These are phyloP conservation scores for Sternarchorhynchus goeldii DNA, from an alignment of 2,797 vertebrate genomes.

Conservation along the genomic window DNA sequence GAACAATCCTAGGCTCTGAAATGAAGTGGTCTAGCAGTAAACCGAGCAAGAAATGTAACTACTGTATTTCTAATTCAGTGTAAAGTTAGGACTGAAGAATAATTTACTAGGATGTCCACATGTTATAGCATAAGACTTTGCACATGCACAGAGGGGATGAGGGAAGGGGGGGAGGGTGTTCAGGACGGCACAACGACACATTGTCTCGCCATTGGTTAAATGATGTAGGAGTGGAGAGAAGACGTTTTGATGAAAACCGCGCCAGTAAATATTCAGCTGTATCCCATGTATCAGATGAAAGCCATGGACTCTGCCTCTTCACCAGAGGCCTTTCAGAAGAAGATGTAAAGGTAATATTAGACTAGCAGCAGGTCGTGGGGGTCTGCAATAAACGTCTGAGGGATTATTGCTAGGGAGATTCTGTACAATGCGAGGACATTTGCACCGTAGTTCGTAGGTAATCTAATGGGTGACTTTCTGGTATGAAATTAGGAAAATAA, in stretches of 20 bases:
- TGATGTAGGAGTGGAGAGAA: background rate
- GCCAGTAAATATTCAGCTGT: conserved; percentile 31
- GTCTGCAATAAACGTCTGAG: conserved; percentile 13
- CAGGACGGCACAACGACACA: background rate
- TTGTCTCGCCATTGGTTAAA: conserved; percentile 23
- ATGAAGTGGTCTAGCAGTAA: conserved; percentile 53
- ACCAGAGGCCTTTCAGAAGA: conserved; percentile 20
- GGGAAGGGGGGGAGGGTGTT: background rate
- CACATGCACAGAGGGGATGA: conserved; percentile 27
- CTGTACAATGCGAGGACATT: background rate
- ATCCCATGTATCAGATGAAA: conserved; percentile 29
- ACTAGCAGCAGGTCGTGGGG: conserved; percentile 1
- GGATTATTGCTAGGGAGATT: conserved; percentile 13
- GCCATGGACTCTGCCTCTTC: conserved; percentile 36
- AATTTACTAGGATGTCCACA: conserved; percentile 28
- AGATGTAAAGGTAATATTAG: conserved; percentile 29
- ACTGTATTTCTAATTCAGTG: conserved; percentile 68
- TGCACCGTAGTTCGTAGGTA: background rate
- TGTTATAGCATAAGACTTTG: conserved; percentile 31
- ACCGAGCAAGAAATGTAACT: conserved; percentile 64
- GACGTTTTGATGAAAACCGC: conserved; percentile 20
- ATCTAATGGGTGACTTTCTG: background rate
- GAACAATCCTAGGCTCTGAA: conserved; percentile 61
- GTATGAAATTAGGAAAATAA: conserved; percentile 6
- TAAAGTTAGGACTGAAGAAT: conserved; percentile 51